These are phyloP conservation scores for Gorsachius goisagi DNA, from an alignment of 2,113 vertebrate genomes.

Conservation along the genomic window DNA sequence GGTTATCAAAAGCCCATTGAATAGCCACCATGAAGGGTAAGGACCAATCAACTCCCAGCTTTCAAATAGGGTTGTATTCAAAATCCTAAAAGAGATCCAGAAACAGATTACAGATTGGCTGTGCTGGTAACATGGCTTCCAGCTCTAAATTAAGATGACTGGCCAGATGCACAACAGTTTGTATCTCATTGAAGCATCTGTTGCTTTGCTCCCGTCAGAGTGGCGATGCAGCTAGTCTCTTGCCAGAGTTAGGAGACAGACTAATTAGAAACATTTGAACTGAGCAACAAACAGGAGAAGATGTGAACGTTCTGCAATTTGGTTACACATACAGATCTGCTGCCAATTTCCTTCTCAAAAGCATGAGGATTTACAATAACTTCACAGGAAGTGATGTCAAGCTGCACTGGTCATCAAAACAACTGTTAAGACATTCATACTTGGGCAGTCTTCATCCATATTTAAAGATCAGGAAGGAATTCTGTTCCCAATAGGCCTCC, in stretches of 20 bases:
- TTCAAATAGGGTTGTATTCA: conserved; percentile 94
- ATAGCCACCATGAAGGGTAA: conserved; percentile 94
- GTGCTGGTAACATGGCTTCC: background rate
- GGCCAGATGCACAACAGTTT: background rate
- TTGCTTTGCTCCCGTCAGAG: background rate
- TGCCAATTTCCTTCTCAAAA: conserved; percentile 12
- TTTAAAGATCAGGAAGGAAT: background rate
- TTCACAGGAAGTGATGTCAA: conserved; percentile 29
- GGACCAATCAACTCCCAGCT: conserved; percentile 94
- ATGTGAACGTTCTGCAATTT: background rate
- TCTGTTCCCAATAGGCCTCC: background rate
- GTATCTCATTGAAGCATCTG: conserved; percentile 9
- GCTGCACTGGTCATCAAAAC: background rate
- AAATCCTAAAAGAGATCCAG: conserved; percentile 79
- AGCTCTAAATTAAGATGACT: background rate
- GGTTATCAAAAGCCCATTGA: conserved; percentile 86
- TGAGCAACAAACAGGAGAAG: background rate
- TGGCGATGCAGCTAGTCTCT: background rate
- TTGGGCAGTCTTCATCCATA: background rate
- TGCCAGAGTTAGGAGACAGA: background rate
- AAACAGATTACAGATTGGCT: background rate
- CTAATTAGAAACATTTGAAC: background rate
- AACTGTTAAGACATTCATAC: background rate
- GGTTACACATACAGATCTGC: background rate
- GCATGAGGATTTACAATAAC: background rate